Percentiles rank a stretch among this genome's conserved stretches.
Evolutionary conservation across 2,888 invertebrate species (phyloP).

Genomic region (Acronicta leporina): DNA sequence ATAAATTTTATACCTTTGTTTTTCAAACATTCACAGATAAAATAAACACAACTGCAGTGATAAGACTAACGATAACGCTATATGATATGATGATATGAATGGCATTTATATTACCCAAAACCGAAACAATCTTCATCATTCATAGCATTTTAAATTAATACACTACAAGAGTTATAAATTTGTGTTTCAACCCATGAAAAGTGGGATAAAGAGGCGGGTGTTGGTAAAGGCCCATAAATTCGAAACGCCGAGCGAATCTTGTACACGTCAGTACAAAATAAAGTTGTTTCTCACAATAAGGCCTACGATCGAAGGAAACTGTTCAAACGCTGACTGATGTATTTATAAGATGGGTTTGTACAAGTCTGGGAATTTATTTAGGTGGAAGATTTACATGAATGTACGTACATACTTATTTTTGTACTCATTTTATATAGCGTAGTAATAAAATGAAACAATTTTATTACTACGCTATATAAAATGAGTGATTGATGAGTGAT

Average conservation of each 20-base stretch:
- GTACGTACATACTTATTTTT: neutral
- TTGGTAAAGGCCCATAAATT: constrained; percentile 51
- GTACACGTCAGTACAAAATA: constrained; percentile 77
- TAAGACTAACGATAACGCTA: too few relatives aligned
- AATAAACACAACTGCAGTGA: too few relatives aligned
- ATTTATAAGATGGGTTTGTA: constrained; percentile 37
- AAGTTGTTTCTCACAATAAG: constrained; percentile 74
- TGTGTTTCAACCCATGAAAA: constrained; percentile 41
- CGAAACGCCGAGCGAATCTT: constrained; percentile 71
- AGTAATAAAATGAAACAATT: too few relatives aligned
- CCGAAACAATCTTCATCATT: constrained; percentile 1
- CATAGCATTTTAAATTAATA: constrained; percentile 32
- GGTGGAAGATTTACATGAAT: neutral
- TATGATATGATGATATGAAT: too few relatives aligned
- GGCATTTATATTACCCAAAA: neutral
- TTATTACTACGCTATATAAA: too few relatives aligned
- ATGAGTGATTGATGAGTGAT: too few relatives aligned
- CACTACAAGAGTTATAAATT: constrained; percentile 22
- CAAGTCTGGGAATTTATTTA: constrained; percentile 29
- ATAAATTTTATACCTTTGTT: too few relatives aligned
- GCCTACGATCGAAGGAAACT: constrained; percentile 60
- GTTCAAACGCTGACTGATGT: constrained; percentile 43
- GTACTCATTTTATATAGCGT: too few relatives aligned
- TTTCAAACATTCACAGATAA: too few relatives aligned
- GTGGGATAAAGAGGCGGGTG: constrained; percentile 37